These are phyloP conservation scores for Bos taurus DNA, from an alignment of 2,113 vertebrate species.

Conservation along the genomic window ARS-UCD2.0 NC_037330.1:10637001-10637500, in stretches of 20 bases:
- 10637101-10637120: not conserved
- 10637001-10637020: not conserved
- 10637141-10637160: not conserved
- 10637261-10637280: too few species aligned
- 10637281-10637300: too few species aligned
- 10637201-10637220: not conserved
- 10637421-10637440: too few species aligned
- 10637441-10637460: accelerated
- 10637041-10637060: not conserved
- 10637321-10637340: too few species aligned
- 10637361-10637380: too few species aligned
- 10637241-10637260: too few species aligned
- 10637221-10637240: too few species aligned
- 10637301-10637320: too few species aligned
- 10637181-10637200: not conserved
- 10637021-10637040: not conserved
- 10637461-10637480: too few species aligned
- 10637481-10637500: not conserved
- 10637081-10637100: not conserved
- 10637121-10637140: not conserved
- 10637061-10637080: not conserved
- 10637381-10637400: too few species aligned
- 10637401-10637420: too few species aligned
- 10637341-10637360: too few species aligned
- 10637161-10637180: not conserved